Evolutionary conservation across 2,797 vertebrate genomes (phyloP).

Genomic region (Siniperca undulata): DNA sequence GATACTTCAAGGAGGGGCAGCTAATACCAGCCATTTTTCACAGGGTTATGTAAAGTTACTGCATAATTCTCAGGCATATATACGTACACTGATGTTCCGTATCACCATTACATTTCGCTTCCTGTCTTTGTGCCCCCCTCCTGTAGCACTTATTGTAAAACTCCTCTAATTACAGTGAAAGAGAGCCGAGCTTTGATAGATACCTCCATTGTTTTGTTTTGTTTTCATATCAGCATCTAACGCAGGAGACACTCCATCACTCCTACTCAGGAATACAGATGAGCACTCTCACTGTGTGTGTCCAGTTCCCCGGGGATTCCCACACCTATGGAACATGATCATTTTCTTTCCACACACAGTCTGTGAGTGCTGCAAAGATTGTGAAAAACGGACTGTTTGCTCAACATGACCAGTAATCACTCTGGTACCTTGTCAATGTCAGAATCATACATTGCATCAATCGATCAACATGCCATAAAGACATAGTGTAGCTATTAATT

Average conservation of each 20-base stretch:
- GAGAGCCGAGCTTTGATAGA: conserved; percentile 32
- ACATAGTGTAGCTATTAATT: conserved; percentile 5
- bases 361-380: conserved; percentile 17
- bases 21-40: conserved; percentile 50
- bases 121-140: conserved; percentile 13
- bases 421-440: conserved; percentile 21
- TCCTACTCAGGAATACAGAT: conserved; percentile 71
- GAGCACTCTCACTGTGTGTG: conserved; percentile 28
- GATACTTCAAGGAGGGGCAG: conserved; percentile 62
- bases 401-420: conserved; percentile 22
- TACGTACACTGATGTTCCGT: conserved; percentile 27
- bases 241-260: conserved; percentile 33
- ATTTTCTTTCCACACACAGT: not conserved
- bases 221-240: conserved; percentile 13
- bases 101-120: conserved; percentile 1
- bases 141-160: conserved; percentile 47
- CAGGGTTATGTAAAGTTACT: conserved; percentile 39
- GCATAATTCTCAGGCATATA: conserved; percentile 51
- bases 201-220: conserved; percentile 46
- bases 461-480: conserved; percentile 14
- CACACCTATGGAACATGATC: not conserved
- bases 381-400: conserved; percentile 25
- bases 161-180: conserved; percentile 28
- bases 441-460: not conserved
- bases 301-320: conserved; percentile 7